phyloP scores from a whole-genome alignment of 2,797 vertebrate species.

The Enteromius fasciolatus region DNA sequence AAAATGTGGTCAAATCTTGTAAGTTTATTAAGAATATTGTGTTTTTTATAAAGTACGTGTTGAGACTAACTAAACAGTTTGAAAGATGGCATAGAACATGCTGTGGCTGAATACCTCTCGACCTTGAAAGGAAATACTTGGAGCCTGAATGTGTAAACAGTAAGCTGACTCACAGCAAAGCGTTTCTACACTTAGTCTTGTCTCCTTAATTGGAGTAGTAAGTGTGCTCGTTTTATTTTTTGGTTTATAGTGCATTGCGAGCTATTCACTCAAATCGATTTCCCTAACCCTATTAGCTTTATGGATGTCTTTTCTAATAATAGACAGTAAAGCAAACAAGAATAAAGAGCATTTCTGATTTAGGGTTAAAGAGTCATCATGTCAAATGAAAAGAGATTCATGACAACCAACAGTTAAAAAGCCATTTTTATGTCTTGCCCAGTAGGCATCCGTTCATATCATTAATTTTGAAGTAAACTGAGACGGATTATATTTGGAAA shows the following conservation, averaged over 20 bases:
- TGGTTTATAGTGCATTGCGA: neutral
- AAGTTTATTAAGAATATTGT: neutral
- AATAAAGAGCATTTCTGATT: neutral
- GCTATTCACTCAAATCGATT: neutral
- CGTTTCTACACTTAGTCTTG: slow-evolving; percentile 20
- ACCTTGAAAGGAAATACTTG: slow-evolving; percentile 53
- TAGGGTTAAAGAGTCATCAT: neutral
- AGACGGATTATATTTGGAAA: neutral
- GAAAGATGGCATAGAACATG: slow-evolving; percentile 7
- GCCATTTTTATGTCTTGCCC: slow-evolving; percentile 29
- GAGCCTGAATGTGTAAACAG: slow-evolving; percentile 43
- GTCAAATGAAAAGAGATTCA: neutral
- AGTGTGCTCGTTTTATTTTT: neutral
- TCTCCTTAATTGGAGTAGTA: slow-evolving; percentile 51
- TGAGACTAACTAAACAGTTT: slow-evolving; percentile 20
- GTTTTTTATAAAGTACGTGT: neutral
- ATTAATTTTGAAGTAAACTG: neutral
- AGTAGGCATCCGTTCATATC: slow-evolving; percentile 29
- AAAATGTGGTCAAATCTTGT: neutral
- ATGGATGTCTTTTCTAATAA: neutral
- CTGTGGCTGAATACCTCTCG: slow-evolving; percentile 5
- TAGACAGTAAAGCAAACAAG: neutral
- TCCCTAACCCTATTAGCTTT: neutral
- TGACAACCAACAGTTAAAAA: neutral
- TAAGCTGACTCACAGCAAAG: slow-evolving; percentile 43